Percentiles rank a stretch among this genome's conserved stretches.
phyloP scores from a whole-genome alignment of 2,888 invertebrate species.

The Hoplodrina ambigua region DNA sequence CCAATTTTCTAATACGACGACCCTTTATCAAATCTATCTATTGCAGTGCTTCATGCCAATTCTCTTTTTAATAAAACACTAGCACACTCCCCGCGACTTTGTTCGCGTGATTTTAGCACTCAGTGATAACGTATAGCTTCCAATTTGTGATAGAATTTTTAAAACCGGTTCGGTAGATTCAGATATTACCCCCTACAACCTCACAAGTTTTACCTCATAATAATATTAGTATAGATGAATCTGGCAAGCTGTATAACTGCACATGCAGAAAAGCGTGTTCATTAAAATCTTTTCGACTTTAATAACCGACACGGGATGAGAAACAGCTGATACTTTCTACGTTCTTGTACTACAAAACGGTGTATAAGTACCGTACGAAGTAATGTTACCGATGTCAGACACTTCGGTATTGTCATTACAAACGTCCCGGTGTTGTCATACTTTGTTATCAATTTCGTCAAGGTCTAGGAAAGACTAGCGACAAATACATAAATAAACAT shows the following conservation, averaged over 20 bases:
- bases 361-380: conserved; percentile 1
- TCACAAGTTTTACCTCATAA: no score
- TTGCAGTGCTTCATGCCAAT: conserved; percentile 26
- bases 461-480: conserved; percentile 54
- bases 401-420: conserved; percentile 4
- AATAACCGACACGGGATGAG: conserved; percentile 10
- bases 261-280: neutral
- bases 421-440: conserved; percentile 27
- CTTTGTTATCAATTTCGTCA: conserved; percentile 47
- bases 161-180: no score
- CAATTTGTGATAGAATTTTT: no score
- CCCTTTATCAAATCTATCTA: conserved; percentile 2
- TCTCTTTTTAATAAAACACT: conserved; percentile 5
- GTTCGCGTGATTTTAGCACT: no score
- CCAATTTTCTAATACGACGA: neutral
- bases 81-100: no score
- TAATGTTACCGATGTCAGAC: conserved; percentile 1
- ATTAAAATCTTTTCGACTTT: conserved; percentile 2
- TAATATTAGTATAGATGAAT: neutral
- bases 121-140: no score
- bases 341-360: conserved; percentile 18
- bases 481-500: conserved; percentile 53
- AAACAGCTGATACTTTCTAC: conserved; percentile 21
- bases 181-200: no score
- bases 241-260: conserved; percentile 14